A percentile compares a stretch with the other conserved stretches of the same genome.
Evolutionary conservation across 2,888 invertebrate species (phyloP).

Genomic region (Tethea ocularis): DNA sequence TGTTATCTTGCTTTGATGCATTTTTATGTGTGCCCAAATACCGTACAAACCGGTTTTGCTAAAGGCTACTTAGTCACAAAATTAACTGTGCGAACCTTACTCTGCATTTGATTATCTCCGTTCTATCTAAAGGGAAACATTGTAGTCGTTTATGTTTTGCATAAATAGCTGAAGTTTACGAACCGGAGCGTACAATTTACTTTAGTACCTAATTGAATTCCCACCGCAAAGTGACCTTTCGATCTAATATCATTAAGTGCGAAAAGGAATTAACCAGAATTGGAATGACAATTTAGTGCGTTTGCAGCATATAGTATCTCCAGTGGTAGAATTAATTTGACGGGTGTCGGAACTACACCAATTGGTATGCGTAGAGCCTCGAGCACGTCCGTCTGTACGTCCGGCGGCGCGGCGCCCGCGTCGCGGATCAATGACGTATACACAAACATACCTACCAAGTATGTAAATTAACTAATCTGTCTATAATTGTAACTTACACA

Average conservation of each 20-base stretch:
- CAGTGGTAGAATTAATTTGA: conserved; percentile 61
- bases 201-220: background rate
- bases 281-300: background rate
- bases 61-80: conserved; percentile 24
- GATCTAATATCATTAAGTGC: background rate
- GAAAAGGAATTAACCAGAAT: background rate
- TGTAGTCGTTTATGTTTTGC: conserved; percentile 47
- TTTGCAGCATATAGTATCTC: conserved; percentile 5
- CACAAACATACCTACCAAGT: background rate
- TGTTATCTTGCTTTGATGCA: background rate
- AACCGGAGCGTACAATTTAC: conserved; percentile 34
- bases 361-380: conserved; percentile 56
- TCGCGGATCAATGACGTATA: conserved; percentile 30
- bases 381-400: conserved; percentile 39
- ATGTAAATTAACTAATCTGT: background rate
- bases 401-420: conserved; percentile 25
- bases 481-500: too few species aligned
- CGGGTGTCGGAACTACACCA: conserved; percentile 59
- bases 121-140: conserved; percentile 42
- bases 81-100: conserved; percentile 42
- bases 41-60: background rate
- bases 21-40: background rate
- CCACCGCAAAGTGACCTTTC: conserved; percentile 14
- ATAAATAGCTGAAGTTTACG: conserved; percentile 55
- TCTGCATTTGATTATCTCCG: conserved; percentile 41